These are phyloP conservation scores for Clarias fuscus DNA, from an alignment of 2,797 vertebrate species.

Conservation along the genomic window DNA sequence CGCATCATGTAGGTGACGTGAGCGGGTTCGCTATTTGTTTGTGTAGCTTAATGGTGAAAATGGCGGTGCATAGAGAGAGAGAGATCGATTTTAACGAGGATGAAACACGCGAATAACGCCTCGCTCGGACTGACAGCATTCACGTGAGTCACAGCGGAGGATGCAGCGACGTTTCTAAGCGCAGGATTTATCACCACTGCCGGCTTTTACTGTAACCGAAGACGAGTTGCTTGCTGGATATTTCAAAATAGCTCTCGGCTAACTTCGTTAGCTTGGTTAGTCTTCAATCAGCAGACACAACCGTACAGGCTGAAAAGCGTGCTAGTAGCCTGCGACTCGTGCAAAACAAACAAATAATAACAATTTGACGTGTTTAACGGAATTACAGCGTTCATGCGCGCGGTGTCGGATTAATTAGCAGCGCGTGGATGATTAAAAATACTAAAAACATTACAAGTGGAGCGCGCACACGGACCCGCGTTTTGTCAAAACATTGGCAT, in stretches of 20 bases:
- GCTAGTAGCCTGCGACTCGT: background rate
- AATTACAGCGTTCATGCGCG: background rate
- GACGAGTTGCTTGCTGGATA: conserved; percentile 49
- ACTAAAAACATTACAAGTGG: background rate
- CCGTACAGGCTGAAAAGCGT: background rate
- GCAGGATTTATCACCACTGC: background rate
- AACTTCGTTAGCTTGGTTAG: conserved; percentile 51
- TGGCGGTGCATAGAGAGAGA: conserved; percentile 63
- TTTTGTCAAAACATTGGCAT: conserved; percentile 51
- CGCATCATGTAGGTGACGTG: conserved; percentile 51
- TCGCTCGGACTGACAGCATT: conserved; percentile 40
- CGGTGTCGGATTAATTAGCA: conserved; percentile 6
- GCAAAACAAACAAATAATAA: background rate
- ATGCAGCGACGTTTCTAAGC: conserved; percentile 2
- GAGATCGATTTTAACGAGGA: conserved; percentile 42
- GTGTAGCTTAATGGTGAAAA: conserved; percentile 65
- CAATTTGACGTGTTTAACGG: background rate
- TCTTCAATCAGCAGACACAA: conserved; percentile 19
- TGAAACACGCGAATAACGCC: conserved; percentile 46
- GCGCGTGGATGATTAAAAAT: background rate
- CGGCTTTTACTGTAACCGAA: conserved; percentile 44
- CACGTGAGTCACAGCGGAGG: conserved; percentile 14
- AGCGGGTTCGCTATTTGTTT: conserved; percentile 65
- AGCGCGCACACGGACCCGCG: conserved; percentile 10
- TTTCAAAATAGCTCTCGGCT: conserved; percentile 57